phyloP scores from a whole-genome alignment of 2,888 invertebrate genomes.

The Gibbula magus region DNA sequence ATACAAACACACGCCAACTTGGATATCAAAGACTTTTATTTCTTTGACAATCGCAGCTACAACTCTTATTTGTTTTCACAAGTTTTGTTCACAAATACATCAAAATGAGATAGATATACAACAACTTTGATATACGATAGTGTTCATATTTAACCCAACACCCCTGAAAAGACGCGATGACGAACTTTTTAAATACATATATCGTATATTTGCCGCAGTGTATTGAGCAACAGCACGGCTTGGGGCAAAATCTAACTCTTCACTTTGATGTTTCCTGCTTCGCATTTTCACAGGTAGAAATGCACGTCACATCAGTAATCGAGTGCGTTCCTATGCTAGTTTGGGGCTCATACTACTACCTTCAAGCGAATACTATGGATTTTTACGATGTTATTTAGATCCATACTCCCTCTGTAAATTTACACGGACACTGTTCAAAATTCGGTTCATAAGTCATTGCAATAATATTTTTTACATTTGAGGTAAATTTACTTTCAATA shows the following conservation, averaged over 20 bases:
- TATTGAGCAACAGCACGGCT: background rate
- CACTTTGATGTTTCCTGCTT: background rate
- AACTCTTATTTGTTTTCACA: no score
- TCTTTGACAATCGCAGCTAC: no score
- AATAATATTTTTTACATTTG: no score
- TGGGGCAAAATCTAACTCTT: background rate
- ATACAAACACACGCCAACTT: no score
- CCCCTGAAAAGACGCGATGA: background rate
- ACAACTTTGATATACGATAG: slow-evolving; percentile 21
- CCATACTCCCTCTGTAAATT: no score
- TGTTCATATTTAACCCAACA: slow-evolving; percentile 4
- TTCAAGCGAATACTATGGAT: no score
- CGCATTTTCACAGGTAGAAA: background rate
- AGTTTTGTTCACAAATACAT: background rate
- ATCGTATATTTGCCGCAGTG: background rate
- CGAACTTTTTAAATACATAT: background rate
- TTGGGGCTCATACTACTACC: background rate
- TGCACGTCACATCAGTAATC: background rate
- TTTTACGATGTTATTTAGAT: background rate
- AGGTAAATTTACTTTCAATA: no score
- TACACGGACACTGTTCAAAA: no score
- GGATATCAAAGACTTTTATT: no score
- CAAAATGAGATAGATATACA: background rate
- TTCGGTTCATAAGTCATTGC: no score
- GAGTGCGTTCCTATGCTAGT: slow-evolving; percentile 2